Conservation (phyloP, 23 tunicate species). For the Phallusia fumigata region DNA sequence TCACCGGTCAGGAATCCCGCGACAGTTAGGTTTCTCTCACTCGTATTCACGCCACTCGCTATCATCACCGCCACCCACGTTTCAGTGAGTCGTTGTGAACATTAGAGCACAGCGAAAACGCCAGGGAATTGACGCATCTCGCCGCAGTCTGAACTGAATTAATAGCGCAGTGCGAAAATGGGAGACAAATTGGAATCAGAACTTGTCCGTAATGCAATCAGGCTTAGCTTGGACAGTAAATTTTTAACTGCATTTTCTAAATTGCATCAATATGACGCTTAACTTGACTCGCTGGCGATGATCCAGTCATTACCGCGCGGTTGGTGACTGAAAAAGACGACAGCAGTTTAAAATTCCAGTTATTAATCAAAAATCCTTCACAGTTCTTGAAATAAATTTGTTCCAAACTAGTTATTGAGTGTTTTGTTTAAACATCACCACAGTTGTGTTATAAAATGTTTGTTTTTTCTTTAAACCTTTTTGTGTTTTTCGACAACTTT, state of each 20-base stretch:
- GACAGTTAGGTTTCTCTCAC: not conserved
- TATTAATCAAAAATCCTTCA: no score
- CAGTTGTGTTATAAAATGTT: no score
- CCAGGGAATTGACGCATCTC: not conserved
- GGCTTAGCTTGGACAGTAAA: not conserved
- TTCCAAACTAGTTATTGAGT: no score
- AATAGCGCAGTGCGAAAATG: not conserved
- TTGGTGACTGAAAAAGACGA: not conserved
- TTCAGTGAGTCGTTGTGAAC: not conserved
- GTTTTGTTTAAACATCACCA: no score
- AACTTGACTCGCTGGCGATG: not conserved
- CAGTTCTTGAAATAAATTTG: no score
- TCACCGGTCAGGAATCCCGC: not conserved
- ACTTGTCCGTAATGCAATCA: not conserved
- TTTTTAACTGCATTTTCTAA: conserved; percentile 4
- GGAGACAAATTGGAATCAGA: not conserved
- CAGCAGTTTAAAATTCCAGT: not conserved
- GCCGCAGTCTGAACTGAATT: not conserved
- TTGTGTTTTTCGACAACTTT: no score
- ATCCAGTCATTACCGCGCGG: not conserved
- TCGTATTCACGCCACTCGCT: not conserved
- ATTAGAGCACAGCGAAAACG: not conserved
- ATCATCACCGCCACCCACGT: not conserved
- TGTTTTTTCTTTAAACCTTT: no score
- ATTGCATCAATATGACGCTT: not conserved